Conservation (phyloP, 2,113 vertebrate genomes). For the Mesitornis unicolor region DNA sequence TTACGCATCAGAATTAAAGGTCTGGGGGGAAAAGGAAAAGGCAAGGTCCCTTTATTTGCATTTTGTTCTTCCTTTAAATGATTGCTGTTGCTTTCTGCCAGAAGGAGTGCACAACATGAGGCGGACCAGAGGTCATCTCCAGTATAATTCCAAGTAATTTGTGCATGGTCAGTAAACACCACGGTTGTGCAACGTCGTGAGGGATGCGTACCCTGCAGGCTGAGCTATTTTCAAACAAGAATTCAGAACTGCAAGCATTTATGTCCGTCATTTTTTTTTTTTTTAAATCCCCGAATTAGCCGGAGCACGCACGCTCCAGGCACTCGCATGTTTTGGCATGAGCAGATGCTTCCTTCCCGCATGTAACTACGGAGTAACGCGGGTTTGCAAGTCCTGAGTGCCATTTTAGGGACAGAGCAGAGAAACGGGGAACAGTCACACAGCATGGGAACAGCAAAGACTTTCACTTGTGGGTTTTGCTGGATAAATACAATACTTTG, state of each 20-base stretch:
- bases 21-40: accelerated
- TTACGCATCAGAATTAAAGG: neutral
- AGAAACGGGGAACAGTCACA: neutral
- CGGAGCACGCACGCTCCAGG: neutral
- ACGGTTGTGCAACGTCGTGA: neutral
- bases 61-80: conserved; percentile 12
- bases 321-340: neutral
- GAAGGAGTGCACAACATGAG: neutral
- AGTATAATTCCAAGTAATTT: neutral
- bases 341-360: neutral
- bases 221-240: neutral
- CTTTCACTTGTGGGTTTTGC: neutral
- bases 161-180: conserved; percentile 4
- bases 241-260: neutral
- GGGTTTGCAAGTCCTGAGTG: neutral
- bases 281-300: neutral
- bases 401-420: neutral
- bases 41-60: neutral
- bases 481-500: neutral
- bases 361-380: neutral
- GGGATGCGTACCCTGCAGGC: neutral
- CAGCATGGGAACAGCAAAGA: neutral
- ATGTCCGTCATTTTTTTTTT: neutral
- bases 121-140: neutral
- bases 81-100: neutral